Evolutionary conservation across 2,113 vertebrate species (phyloP), one percentile per base, ranked within the genome.

Genomic region (Camelus dromedarius): DNA sequence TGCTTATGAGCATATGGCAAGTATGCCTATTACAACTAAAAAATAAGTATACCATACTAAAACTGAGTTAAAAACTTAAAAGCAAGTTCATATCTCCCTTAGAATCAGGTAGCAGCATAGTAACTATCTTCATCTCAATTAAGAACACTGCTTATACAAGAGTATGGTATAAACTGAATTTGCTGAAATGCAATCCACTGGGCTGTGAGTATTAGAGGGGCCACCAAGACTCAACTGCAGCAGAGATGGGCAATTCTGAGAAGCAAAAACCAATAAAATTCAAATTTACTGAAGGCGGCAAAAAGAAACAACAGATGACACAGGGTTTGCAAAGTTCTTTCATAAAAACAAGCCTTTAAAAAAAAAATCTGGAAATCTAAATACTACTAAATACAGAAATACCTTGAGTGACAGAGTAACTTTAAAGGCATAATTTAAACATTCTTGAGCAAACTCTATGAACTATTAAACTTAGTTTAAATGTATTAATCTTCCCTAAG

Each of bases 401-500:
- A 84, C 15, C 19, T 38, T 75, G 13, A 70, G 30, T 58, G 28
- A 82, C 1, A 16, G 12, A 54, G 60, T 58, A 86, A 91, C 28
- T 70, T 50, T 76, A 64, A 12, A 93, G 56, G 24, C n/a, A 77
- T 72, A 92, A 89, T 93, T 69, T 84, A 90, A 93, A 90, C 42
- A 56, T 28, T 35, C 80, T 69, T 79, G 19, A 87, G 24, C 42
- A 64, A 92, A 83, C 13, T 72, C 2, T 75, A 84, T 32, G 5
- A 80, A 91, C 35, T 69, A 35, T 89, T 89, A 46, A 76, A 89
- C 26, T 87, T 90, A 77, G 42, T 81, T 77, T 58, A 93, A 93
- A 77, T 87, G 22, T 73, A 79, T 32, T 73, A 66, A 70, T 91
- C 13, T 87, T 80, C 3, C 73, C 38, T 64, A 82, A 83, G 48